These are phyloP conservation scores for Ambastaia sidthimunki DNA, from an alignment of 2,797 vertebrate genomes.

Conservation along the genomic window DNA sequence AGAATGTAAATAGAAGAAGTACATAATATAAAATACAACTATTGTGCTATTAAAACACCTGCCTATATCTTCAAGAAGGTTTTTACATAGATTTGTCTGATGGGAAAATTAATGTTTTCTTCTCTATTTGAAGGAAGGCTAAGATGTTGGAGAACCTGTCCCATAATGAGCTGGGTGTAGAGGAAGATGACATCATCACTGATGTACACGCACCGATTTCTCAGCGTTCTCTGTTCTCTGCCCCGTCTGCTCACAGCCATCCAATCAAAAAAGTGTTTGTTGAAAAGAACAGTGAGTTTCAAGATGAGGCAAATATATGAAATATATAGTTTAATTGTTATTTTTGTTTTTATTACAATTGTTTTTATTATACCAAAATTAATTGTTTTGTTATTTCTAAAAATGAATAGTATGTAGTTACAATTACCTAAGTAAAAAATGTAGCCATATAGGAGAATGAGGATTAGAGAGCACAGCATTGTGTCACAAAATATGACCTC, in stretches of 20 bases:
- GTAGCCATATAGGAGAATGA: neutral
- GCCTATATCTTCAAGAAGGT: neutral
- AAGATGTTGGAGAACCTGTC: conserved; percentile 73
- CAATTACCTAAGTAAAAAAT: neutral
- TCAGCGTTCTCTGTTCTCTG: conserved; percentile 83
- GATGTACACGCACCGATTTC: conserved; percentile 74
- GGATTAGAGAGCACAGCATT: neutral
- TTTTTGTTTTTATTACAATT: too few relatives aligned
- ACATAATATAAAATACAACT: neutral
- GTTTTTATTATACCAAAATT: too few relatives aligned
- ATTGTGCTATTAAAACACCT: neutral
- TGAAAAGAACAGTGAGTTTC: conserved; percentile 84
- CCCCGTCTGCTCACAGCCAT: conserved; percentile 79
- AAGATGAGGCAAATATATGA: neutral
- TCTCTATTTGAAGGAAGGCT: conserved; percentile 75
- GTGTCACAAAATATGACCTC: conserved; percentile 5
- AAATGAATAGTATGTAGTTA: neutral
- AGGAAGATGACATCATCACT: conserved; percentile 86
- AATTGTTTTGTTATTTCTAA: too few relatives aligned
- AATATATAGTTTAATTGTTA: neutral
- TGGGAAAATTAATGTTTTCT: neutral
- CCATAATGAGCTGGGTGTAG: conserved; percentile 81
- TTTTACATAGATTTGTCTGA: neutral
- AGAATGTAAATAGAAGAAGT: neutral
- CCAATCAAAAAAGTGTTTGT: conserved; percentile 85